Conservation (phyloP, 2,113 vertebrate genomes). For the Octodon degus region DNA sequence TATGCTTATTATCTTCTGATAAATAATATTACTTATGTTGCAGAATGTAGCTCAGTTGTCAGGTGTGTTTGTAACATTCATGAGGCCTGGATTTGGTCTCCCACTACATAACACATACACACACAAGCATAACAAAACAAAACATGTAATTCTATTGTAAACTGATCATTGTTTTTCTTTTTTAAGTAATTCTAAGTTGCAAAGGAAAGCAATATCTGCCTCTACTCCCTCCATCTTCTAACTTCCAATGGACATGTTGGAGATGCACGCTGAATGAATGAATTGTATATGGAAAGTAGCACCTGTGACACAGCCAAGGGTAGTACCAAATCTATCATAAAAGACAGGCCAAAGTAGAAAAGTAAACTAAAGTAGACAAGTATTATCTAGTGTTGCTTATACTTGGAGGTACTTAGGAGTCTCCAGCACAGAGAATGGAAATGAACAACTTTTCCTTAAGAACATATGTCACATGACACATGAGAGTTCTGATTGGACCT, state of each 20-base stretch:
- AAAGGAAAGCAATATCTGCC: not conserved
- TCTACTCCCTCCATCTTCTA: not conserved
- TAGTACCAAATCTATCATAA: not conserved
- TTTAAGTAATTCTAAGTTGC: not conserved
- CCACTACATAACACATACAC: not conserved
- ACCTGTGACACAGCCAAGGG: not conserved
- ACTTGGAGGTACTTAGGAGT: not conserved
- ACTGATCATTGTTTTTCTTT: not conserved
- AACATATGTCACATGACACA: not conserved
- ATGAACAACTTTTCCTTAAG: not conserved
- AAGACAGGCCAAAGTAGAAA: not conserved
- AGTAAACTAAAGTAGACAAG: not conserved
- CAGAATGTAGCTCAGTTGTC: not conserved
- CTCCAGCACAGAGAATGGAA: not conserved
- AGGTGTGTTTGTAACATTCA: not conserved
- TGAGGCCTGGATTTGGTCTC: not conserved
- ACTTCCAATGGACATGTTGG: not conserved
- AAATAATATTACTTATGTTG: not conserved
- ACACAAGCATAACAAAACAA: not conserved
- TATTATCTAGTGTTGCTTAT: not conserved
- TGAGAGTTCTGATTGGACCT: not conserved
- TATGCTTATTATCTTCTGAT: not conserved
- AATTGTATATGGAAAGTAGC: not conserved
- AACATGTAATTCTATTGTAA: not conserved
- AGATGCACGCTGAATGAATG: not conserved